These are phyloP conservation scores for Synanthedon myopaeformis DNA, from an alignment of 2,888 invertebrate species.

Conservation along the genomic window DNA sequence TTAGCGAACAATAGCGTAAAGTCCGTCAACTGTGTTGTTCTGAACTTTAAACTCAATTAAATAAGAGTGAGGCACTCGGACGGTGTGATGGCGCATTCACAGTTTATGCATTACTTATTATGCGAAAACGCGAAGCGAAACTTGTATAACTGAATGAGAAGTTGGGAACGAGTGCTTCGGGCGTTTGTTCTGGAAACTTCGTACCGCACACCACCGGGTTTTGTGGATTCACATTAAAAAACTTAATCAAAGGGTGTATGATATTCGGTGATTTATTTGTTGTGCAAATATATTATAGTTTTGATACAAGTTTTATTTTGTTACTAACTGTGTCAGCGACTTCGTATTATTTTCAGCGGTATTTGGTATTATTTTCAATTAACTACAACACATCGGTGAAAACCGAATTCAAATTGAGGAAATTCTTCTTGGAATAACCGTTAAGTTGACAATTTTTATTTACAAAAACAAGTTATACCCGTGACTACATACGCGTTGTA, in stretches of 20 bases:
- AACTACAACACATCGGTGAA: too few species aligned
- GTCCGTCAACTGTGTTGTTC: neutral
- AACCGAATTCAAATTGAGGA: too few species aligned
- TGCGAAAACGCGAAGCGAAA: constrained; percentile 3
- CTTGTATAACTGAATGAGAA: constrained; percentile 2
- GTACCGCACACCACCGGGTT: constrained; percentile 1
- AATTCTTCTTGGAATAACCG: too few species aligned
- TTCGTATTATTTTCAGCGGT: too few species aligned
- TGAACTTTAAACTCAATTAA: constrained; percentile 42
- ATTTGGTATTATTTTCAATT: too few species aligned
- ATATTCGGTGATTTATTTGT: too few species aligned
- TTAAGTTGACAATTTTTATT: constrained; percentile 1
- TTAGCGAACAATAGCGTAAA: neutral
- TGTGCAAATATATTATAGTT: too few species aligned
- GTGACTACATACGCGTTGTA: too few species aligned
- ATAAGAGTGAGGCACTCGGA: constrained; percentile 4
- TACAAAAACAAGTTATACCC: neutral
- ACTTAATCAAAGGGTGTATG: neutral
- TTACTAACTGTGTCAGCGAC: too few species aligned
- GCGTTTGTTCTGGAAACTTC: constrained; percentile 6
- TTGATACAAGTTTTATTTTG: too few species aligned
- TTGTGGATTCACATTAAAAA: constrained; percentile 3
- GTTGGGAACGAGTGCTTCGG: constrained; percentile 2
- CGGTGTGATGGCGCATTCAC: constrained; percentile 1
- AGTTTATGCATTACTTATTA: constrained; percentile 12